phyloP scores from a whole-genome alignment of 2,797 vertebrate species.

The Lutjanus argentimaculatus region DNA sequence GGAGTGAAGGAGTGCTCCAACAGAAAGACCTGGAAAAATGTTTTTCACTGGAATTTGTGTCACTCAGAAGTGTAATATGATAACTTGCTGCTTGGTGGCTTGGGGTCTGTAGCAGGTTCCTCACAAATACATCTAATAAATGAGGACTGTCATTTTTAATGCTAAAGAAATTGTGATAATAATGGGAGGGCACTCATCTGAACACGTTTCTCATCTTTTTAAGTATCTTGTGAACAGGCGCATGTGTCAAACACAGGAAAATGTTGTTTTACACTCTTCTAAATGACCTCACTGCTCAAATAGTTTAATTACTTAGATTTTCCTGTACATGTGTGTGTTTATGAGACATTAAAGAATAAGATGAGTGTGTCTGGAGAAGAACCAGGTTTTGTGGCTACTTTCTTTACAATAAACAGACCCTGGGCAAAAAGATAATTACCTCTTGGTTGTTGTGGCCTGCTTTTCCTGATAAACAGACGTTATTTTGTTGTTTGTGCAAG shows the following conservation, averaged over 20 bases:
- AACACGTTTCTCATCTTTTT: background rate
- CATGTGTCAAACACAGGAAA: background rate
- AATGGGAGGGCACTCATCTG: background rate
- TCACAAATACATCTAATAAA: background rate
- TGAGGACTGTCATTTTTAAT: background rate
- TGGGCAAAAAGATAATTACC: slow-evolving; percentile 14
- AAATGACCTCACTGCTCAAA: background rate
- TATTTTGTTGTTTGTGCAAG: slow-evolving; percentile 5
- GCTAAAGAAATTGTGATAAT: background rate
- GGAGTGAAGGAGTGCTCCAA: slow-evolving; percentile 7
- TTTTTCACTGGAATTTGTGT: too few relatives aligned
- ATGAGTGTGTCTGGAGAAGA: background rate
- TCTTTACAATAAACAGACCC: slow-evolving; percentile 8
- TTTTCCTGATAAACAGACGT: slow-evolving; percentile 8
- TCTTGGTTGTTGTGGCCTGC: background rate
- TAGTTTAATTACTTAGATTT: background rate
- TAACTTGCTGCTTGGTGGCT: too few relatives aligned
- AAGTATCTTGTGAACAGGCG: background rate
- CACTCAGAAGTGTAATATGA: background rate
- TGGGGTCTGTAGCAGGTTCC: background rate
- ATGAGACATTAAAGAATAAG: background rate
- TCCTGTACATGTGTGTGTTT: background rate
- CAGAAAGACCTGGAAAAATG: background rate
- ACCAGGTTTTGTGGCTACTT: background rate
- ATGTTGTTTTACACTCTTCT: background rate